Conservation (phyloP, 2,797 vertebrate species). For the Amniataba percoides region DNA sequence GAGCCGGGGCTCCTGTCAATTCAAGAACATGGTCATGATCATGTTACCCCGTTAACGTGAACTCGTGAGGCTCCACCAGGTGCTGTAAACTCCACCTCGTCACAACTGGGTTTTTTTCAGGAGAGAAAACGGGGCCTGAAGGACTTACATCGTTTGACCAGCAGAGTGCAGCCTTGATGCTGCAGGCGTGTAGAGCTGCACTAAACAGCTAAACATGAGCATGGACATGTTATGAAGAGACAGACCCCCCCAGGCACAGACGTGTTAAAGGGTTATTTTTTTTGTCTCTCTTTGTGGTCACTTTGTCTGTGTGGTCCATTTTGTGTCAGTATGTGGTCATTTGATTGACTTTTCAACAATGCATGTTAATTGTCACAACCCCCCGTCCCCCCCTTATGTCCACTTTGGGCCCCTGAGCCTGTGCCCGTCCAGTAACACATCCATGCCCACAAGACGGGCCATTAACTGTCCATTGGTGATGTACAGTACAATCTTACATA, state of each 20-base stretch:
- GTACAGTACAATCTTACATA: not conserved
- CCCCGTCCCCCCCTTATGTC: not conserved
- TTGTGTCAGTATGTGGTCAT: not conserved
- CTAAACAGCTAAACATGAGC: not conserved
- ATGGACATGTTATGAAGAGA: not conserved
- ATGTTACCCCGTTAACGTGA: not conserved
- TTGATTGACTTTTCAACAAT: not conserved
- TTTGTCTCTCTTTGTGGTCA: not conserved
- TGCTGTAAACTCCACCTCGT: not conserved
- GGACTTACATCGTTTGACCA: conserved; percentile 2
- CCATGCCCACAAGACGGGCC: not conserved
- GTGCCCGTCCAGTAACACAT: not conserved
- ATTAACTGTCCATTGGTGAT: not conserved
- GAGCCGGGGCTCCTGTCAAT: not conserved
- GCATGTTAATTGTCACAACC: too few relatives aligned
- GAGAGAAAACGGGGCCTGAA: not conserved
- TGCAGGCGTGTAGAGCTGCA: not conserved
- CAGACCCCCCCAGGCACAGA: too few relatives aligned
- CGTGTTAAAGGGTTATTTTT: not conserved
- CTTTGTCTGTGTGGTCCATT: not conserved
- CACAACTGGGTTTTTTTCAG: not conserved
- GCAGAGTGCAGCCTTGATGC: conserved; percentile 38
- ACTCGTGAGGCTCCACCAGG: too few relatives aligned
- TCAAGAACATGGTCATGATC: not conserved
- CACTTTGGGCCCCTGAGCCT: too few relatives aligned